These are phyloP conservation scores for Margarornis squamiger DNA, from an alignment of 2,797 vertebrate genomes.

Conservation along the genomic window DNA sequence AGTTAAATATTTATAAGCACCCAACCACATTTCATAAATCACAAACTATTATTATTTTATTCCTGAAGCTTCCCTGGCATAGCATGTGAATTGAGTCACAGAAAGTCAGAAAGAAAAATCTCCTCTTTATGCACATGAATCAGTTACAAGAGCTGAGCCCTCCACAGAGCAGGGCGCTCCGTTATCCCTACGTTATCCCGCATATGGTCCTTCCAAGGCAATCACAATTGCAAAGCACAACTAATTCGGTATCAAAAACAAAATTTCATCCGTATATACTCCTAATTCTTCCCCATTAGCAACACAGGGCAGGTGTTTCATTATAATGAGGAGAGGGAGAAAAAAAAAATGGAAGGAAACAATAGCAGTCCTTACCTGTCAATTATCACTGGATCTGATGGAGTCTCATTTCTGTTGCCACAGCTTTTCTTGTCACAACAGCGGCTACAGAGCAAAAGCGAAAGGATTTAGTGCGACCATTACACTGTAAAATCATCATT, in stretches of 20 bases:
- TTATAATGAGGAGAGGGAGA: constrained; percentile 71
- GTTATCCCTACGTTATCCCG: constrained; percentile 56
- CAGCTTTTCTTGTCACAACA: constrained; percentile 99
- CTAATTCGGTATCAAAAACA: constrained; percentile 69
- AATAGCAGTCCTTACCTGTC: constrained; percentile 94
- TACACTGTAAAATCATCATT: constrained; percentile 81
- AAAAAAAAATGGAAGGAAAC: constrained; percentile 66
- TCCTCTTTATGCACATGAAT: constrained; percentile 75
- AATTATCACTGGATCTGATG: constrained; percentile 99
- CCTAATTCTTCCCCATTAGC: constrained; percentile 71
- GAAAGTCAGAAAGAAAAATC: constrained; percentile 76
- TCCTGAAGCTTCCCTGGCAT: constrained; percentile 79
- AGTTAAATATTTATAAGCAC: constrained; percentile 86
- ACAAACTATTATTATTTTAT: constrained; percentile 85
- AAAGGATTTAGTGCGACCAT: constrained; percentile 81
- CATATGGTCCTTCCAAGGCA: constrained; percentile 68
- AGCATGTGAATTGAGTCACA: constrained; percentile 71
- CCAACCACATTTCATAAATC: constrained; percentile 85
- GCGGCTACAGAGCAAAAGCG: constrained; percentile 80
- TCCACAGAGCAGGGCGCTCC: constrained; percentile 64
- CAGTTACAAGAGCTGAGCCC: constrained; percentile 68
- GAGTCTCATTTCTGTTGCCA: constrained; percentile 98
- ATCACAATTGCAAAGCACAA: constrained; percentile 52
- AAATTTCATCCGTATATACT: constrained; percentile 63
- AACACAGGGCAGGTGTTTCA: constrained; percentile 78